Conservation (phyloP, 2,113 vertebrate genomes). For the Camelus dromedarius region DNA sequence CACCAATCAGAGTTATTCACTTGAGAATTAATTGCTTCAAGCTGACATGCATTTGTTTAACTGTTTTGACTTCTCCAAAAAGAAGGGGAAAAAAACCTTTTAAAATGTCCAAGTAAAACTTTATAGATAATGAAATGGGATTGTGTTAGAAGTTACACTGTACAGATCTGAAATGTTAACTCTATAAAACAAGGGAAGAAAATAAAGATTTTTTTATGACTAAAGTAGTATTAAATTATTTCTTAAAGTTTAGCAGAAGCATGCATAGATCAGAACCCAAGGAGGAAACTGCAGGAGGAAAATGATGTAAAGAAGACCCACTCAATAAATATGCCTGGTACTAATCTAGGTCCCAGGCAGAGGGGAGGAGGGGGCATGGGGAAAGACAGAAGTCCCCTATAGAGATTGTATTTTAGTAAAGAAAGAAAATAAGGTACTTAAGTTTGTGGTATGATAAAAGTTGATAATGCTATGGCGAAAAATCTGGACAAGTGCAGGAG, state of each 20-base stretch:
- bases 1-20: conserved; percentile 41
- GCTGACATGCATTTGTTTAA: background rate
- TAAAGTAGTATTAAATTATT: background rate
- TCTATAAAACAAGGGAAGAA: background rate
- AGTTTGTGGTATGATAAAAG: background rate
- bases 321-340: background rate
- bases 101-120: background rate
- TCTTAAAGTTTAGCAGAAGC: background rate
- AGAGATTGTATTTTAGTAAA: background rate
- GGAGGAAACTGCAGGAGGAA: background rate
- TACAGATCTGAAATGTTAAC: background rate
- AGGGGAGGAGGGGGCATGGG: accelerated
- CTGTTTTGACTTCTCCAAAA: conserved; percentile 41
- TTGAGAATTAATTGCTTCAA: conserved; percentile 43
- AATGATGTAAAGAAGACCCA: background rate
- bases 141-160: background rate
- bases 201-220: background rate
- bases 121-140: conserved; percentile 22
- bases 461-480: background rate
- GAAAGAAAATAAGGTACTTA: background rate
- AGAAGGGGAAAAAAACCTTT: background rate
- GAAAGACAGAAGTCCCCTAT: background rate
- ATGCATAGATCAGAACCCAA: background rate
- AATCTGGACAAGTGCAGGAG: background rate
- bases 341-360: background rate